These are phyloP conservation scores for Ivindomyrus marchei DNA, from an alignment of 2,113 vertebrate species.

Conservation along the genomic window DNA sequence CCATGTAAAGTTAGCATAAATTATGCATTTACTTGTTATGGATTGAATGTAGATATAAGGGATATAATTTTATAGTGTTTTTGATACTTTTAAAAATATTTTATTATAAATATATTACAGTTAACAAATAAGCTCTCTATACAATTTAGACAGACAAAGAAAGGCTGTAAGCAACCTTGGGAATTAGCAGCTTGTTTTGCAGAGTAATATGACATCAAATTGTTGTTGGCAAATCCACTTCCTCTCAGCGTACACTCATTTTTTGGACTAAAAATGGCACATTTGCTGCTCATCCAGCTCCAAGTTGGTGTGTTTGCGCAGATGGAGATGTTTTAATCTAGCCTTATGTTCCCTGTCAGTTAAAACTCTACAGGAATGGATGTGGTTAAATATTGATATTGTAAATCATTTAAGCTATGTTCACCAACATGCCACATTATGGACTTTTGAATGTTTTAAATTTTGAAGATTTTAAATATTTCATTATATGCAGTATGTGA, in stretches of 20 bases:
- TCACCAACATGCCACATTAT: slow-evolving; percentile 18
- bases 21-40: neutral
- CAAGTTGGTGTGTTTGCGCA: neutral
- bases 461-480: slow-evolving; percentile 33
- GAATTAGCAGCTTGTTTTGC: neutral
- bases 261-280: neutral
- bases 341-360: neutral
- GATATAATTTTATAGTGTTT: too few relatives aligned
- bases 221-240: neutral
- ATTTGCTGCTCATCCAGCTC: neutral
- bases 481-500: neutral
- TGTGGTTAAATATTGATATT: slow-evolving; percentile 30
- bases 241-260: neutral
- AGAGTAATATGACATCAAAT: neutral
- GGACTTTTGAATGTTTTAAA: slow-evolving; percentile 37
- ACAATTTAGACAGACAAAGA: neutral
- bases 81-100: neutral
- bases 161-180: neutral
- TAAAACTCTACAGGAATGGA: neutral
- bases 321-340: neutral
- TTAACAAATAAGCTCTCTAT: neutral
- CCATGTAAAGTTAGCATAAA: neutral
- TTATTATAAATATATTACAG: neutral
- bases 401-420: slow-evolving; percentile 14
- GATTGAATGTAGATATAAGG: neutral